Evolutionary conservation across 2,113 vertebrate species (phyloP).

Genomic region (Bothrops jararaca): DNA sequence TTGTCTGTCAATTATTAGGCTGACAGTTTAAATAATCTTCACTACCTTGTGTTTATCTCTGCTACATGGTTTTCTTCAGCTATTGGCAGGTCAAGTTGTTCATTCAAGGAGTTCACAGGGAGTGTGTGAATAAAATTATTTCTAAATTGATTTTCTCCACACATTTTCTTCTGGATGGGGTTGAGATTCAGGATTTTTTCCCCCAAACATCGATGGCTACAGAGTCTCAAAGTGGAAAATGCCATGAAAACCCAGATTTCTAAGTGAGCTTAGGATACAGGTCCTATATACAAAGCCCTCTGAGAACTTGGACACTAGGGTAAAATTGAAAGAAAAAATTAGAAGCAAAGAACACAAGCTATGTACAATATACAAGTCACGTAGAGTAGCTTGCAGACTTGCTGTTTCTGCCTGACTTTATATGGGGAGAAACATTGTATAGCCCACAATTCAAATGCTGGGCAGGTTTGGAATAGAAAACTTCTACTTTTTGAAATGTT

Average conservation of each 20-base stretch:
- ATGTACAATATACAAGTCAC: not conserved
- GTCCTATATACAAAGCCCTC: not conserved
- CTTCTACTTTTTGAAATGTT: not conserved
- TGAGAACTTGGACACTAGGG: not conserved
- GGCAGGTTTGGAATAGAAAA: not conserved
- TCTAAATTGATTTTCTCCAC: not conserved
- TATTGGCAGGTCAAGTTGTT: not conserved
- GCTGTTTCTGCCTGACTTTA: not conserved
- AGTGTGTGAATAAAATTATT: not conserved
- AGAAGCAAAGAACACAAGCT: not conserved
- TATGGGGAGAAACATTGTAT: not conserved
- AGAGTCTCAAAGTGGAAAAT: not conserved
- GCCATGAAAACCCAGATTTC: not conserved
- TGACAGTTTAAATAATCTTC: not conserved
- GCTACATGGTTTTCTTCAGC: not conserved
- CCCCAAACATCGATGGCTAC: not conserved
- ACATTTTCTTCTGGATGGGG: not conserved
- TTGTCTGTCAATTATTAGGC: not conserved
- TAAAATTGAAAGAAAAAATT: not conserved
- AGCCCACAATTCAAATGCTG: not conserved
- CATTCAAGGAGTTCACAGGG: not conserved
- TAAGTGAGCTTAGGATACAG: not conserved
- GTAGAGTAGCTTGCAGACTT: not conserved
- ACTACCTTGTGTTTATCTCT: not conserved
- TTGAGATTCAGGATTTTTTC: not conserved